phyloP scores from a whole-genome alignment of 1,140 invertebrate species.

The Danaus plexippus region DNA sequence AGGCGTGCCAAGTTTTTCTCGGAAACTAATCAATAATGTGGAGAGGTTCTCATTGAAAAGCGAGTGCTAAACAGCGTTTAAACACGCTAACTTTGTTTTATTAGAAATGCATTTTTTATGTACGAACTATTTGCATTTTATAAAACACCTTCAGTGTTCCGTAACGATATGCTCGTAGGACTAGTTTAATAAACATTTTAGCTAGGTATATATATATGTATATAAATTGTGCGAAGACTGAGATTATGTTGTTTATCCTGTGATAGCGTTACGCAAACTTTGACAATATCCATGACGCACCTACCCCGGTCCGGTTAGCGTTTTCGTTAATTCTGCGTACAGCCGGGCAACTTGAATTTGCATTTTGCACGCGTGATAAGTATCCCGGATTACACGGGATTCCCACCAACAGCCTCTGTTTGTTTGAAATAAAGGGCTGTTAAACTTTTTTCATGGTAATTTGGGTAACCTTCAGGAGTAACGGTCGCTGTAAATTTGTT shows the following conservation, averaged over 20 bases:
- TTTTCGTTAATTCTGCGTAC: conserved; percentile 64
- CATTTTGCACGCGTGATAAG: conserved; percentile 72
- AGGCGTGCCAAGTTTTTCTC: conserved; percentile 59
- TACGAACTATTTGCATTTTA: too few species aligned
- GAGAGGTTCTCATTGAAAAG: conserved; percentile 51
- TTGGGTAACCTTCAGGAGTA: conserved; percentile 67
- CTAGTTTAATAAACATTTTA: too few species aligned
- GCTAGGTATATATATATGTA: background rate
- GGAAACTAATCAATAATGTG: conserved; percentile 60
- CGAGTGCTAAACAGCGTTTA: conserved; percentile 36
- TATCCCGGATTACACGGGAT: conserved; percentile 67
- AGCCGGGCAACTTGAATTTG: conserved; percentile 54
- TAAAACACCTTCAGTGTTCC: too few species aligned
- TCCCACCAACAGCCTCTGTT: conserved; percentile 67
- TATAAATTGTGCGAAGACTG: conserved; percentile 21
- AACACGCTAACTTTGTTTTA: conserved; percentile 41
- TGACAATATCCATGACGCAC: conserved; percentile 56
- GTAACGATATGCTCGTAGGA: too few species aligned
- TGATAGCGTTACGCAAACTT: conserved; percentile 46
- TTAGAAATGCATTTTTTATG: conserved; percentile 24
- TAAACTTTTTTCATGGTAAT: conserved; percentile 71
- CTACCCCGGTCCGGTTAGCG: conserved; percentile 37
- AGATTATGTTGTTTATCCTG: conserved; percentile 41
- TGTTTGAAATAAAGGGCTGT: conserved; percentile 70
- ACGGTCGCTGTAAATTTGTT: conserved; percentile 66